phyloP scores from a whole-genome alignment of 2,113 vertebrate genomes.

The Meles meles region DNA sequence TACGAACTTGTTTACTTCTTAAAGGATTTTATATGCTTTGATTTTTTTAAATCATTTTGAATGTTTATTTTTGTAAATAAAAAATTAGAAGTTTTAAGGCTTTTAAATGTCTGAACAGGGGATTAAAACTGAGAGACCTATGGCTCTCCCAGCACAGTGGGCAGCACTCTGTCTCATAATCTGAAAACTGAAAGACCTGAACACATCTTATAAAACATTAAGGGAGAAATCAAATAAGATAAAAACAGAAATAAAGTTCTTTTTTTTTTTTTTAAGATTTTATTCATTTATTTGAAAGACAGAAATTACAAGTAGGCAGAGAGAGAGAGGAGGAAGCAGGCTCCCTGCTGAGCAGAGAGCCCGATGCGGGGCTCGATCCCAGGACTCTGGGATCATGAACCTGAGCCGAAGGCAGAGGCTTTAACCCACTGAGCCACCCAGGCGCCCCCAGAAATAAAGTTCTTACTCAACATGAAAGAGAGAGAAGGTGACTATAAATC shows the following conservation, averaged over 20 bases:
- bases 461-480: background rate
- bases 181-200: background rate
- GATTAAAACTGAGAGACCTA: background rate
- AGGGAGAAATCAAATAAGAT: background rate
- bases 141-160: too few relatives aligned
- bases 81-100: background rate
- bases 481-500: background rate
- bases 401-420: too few relatives aligned
- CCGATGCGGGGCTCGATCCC: too few relatives aligned
- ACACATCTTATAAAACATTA: background rate
- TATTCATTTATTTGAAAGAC: too few relatives aligned
- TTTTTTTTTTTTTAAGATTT: too few relatives aligned
- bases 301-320: too few relatives aligned
- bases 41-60: background rate
- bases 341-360: too few relatives aligned
- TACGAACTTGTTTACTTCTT: background rate
- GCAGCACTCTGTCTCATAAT: too few relatives aligned
- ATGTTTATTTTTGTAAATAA: background rate
- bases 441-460: background rate
- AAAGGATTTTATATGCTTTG: background rate
- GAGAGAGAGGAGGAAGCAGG: too few relatives aligned
- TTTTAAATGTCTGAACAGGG: background rate
- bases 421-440: too few relatives aligned
- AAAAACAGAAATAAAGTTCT: background rate
- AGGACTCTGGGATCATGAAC: too few relatives aligned